phyloP scores from a whole-genome alignment of 2,797 vertebrate genomes.

The Sebastes steindachneri region DNA sequence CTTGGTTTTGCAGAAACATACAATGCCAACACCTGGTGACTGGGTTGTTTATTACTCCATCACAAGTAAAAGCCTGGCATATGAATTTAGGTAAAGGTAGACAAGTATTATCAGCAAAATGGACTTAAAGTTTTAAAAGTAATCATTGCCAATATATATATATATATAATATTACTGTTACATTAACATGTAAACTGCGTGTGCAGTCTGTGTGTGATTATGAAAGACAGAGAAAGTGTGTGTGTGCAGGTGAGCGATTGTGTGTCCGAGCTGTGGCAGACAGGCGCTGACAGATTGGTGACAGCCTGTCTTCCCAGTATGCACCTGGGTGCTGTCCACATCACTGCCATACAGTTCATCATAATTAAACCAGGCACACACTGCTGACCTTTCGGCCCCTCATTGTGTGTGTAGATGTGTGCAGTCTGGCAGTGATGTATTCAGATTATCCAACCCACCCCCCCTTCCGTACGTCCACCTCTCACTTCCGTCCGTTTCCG shows the following conservation, averaged over 20 bases:
- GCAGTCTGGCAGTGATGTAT: conserved; percentile 16
- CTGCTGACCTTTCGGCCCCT: conserved; percentile 28
- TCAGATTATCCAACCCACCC: conserved; percentile 12
- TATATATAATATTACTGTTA: too few relatives aligned
- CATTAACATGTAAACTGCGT: not conserved
- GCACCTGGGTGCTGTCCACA: conserved; percentile 63
- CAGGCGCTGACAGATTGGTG: conserved; percentile 62
- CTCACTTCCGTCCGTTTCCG: conserved; percentile 14
- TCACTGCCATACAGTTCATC: conserved; percentile 49
- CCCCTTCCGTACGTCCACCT: not conserved
- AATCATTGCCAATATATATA: not conserved
- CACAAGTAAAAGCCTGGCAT: not conserved
- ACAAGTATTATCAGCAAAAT: not conserved
- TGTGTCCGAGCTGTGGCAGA: conserved; percentile 36
- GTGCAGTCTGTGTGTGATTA: not conserved
- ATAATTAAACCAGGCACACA: conserved; percentile 59
- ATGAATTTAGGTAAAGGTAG: not conserved
- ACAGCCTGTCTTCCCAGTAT: conserved; percentile 67
- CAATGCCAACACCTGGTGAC: too few relatives aligned
- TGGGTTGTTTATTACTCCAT: not conserved
- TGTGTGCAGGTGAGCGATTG: not conserved
- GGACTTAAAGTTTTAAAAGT: not conserved
- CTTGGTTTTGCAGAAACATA: too few relatives aligned
- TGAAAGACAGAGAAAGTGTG: not conserved
- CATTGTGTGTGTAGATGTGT: not conserved